Base-by-base conservation (phyloP, 2,113 vertebrate genomes). In the Saimiri boliviensis region DNA sequence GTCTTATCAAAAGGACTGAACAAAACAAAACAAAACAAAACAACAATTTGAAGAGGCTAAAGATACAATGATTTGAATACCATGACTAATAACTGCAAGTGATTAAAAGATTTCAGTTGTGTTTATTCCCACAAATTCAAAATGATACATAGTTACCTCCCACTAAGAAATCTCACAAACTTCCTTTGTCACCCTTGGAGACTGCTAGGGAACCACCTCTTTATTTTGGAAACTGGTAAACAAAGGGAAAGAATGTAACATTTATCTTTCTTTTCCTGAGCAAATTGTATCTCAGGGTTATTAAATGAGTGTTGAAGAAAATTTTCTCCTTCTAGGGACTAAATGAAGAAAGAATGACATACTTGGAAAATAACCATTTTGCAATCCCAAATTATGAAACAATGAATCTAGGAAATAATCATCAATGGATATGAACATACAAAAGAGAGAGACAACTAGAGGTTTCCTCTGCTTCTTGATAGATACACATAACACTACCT, bases 171-270 rank as follows among this genome's bases (percentile, higher is more conserved):
- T 5, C 3, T n/a, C 21, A 56, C 25, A 77, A 80, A 68, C 13
- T 2, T 88, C 66, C 89, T 8, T 86, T 47, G 32, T 82, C 52
- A 88, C 11, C 27, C 71, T 68, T 66, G 35, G 23, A 86, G 14
- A 35, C 93, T 40, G 25, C 37, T 68, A 93, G 35, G 30, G 77
- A 94, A 95, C 30, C 2, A 74, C 16, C 37, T 81, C 56, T 79
- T 83, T 63, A 84, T 10, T 71, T 63, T 96, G 70, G 90, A 92
- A 91, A 93, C 35, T 58, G n/a, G 40, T 25, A 85, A 79, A 93
- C 52, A 81, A 90, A 83, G 27, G 77, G 35, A 89, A 94, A 76
- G 37, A 47, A 37, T 60, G 14, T 63, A 70, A 71, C 1, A 73
- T 66, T 89, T 81, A 91, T 30, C 56, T 35, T 90, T 84, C 37